A percentile compares a stretch with the other conserved stretches of the same genome.
Evolutionary conservation across 2,113 vertebrate species (phyloP).

Genomic region (Caretta caretta): DNA sequence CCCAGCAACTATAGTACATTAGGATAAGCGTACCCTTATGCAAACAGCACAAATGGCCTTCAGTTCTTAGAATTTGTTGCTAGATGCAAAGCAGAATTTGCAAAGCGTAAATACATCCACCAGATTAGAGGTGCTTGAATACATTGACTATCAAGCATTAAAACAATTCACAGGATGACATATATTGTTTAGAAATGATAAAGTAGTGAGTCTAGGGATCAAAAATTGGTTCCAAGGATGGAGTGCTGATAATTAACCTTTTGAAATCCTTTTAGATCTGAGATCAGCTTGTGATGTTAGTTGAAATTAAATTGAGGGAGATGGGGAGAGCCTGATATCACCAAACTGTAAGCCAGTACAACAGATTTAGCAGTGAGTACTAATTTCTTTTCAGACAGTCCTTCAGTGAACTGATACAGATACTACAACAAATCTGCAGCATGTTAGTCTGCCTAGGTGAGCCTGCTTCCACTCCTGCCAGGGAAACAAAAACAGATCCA

Average conservation of each 20-base stretch:
- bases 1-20: neutral
- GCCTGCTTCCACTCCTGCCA: constrained; percentile 40
- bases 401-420: constrained; percentile 33
- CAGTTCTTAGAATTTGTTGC: neutral
- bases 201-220: constrained; percentile 18
- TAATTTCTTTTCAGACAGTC: constrained; percentile 49
- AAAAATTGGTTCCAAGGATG: constrained; percentile 4
- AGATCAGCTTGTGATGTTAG: constrained; percentile 48
- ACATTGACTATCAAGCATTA: constrained; percentile 47
- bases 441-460: constrained; percentile 49
- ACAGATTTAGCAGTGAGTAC: neutral
- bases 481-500: constrained; percentile 59
- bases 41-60: neutral
- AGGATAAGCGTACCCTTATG: neutral
- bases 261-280: constrained; percentile 2
- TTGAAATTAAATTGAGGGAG: constrained; percentile 58
- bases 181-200: constrained; percentile 33
- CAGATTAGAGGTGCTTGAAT: neutral
- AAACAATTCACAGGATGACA: constrained; percentile 34
- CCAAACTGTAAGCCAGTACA: constrained; percentile 14
- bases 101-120: neutral
- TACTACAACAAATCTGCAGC: constrained; percentile 43
- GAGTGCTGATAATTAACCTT: constrained; percentile 32
- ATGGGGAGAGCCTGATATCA: neutral
- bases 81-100: neutral